Percentiles rank a stretch among this genome's conserved stretches.
Conservation (phyloP, 2,113 vertebrate genomes). For the Gadus chalcogrammus region DNA sequence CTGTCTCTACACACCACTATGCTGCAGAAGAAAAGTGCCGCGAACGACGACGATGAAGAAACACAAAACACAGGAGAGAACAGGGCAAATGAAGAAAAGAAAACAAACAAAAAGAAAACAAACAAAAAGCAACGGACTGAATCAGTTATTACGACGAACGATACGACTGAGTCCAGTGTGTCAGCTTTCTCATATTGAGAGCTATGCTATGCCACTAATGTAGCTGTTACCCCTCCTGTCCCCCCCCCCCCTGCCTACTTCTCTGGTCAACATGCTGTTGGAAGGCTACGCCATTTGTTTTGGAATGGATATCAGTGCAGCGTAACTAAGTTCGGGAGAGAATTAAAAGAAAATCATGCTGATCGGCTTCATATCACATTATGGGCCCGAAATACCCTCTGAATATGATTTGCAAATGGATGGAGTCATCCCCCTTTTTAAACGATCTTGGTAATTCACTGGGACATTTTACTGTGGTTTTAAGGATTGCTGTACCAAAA, state of each 20-base stretch:
- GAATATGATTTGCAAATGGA: conserved; percentile 62
- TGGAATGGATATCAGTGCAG: conserved; percentile 65
- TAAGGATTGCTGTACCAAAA: conserved; percentile 74
- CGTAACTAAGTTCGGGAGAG: conserved; percentile 72
- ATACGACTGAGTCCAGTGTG: conserved; percentile 87
- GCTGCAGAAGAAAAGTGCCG: conserved; percentile 43
- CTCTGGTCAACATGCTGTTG: conserved; percentile 36
- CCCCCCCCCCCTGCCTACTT: conserved; percentile 17
- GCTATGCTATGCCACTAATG: conserved; percentile 98
- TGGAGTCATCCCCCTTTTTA: conserved; percentile 36
- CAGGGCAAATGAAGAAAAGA: conserved; percentile 52
- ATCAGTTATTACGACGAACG: conserved; percentile 73
- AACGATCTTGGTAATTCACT: conserved; percentile 43
- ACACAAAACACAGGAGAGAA: conserved; percentile 29
- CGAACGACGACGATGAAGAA: conserved; percentile 3
- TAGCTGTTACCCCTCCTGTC: conserved; percentile 67
- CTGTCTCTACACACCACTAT: conserved; percentile 83
- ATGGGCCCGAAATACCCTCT: conserved; percentile 81
- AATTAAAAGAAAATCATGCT: conserved; percentile 66
- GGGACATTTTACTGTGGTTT: conserved; percentile 58
- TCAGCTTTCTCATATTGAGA: conserved; percentile 99
- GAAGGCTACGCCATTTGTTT: conserved; percentile 57
- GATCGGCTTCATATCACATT: conserved; percentile 74
- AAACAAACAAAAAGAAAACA: conserved; percentile 34
- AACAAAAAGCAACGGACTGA: conserved; percentile 49